phyloP scores from a whole-genome alignment of 1,140 invertebrate species.

The Pseudomyrmex sp. region DNA sequence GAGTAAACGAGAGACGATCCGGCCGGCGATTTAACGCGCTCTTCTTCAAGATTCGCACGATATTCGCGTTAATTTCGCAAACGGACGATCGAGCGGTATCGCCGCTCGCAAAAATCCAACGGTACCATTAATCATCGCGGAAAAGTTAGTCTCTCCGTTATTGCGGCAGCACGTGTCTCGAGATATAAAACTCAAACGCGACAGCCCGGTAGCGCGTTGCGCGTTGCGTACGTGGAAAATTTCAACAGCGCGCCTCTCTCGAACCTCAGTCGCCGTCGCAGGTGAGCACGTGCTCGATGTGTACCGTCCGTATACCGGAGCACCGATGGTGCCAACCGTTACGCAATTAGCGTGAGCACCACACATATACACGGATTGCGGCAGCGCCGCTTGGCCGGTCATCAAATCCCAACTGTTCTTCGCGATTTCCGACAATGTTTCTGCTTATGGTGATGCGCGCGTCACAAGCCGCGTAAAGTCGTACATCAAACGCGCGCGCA shows the following conservation, averaged over 20 bases:
- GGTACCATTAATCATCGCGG: slow-evolving; percentile 2
- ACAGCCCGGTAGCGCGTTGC: not conserved
- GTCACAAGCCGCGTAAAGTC: not conserved
- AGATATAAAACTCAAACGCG: not conserved
- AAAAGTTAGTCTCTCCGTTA: slow-evolving; percentile 8
- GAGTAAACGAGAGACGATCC: no score
- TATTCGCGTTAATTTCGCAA: not conserved
- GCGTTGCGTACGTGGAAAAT: slow-evolving; percentile 41
- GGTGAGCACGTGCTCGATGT: slow-evolving; percentile 56
- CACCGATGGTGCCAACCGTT: slow-evolving; percentile 61
- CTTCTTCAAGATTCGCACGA: not conserved
- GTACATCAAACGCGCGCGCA: slow-evolving; percentile 27
- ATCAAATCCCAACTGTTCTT: slow-evolving; percentile 57
- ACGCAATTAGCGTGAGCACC: slow-evolving; percentile 57
- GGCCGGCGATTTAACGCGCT: not conserved
- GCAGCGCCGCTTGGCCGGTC: slow-evolving; percentile 49
- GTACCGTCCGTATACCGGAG: slow-evolving; percentile 46
- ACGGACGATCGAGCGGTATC: no score
- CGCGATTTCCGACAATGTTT: slow-evolving; percentile 51
- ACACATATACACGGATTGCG: slow-evolving; percentile 29
- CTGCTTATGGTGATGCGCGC: slow-evolving; percentile 28
- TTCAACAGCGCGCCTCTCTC: slow-evolving; percentile 42
- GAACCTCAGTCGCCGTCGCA: not conserved
- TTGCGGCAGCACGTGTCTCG: no score
- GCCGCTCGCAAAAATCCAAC: no score